phyloP scores from a whole-genome alignment of 2,113 vertebrate species.

The Erythrocebus patas region DNA sequence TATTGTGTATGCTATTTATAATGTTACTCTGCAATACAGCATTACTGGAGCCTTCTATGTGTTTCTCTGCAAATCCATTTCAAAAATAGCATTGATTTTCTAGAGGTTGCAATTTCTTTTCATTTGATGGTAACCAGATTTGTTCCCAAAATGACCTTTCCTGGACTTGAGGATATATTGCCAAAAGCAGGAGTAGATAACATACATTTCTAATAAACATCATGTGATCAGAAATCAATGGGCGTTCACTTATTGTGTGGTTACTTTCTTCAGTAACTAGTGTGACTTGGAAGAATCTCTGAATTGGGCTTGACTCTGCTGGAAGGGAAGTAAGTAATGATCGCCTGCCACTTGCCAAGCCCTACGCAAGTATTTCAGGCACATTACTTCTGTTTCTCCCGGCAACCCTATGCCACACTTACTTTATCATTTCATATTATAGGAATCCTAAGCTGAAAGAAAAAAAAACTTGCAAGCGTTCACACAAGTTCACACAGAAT shows the following conservation, averaged over 20 bases:
- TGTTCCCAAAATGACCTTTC: background rate
- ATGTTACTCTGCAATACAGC: background rate
- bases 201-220: background rate
- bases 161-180: background rate
- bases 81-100: background rate
- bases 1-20: background rate
- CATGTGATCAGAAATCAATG: background rate
- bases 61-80: background rate
- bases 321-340: background rate
- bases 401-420: fast-evolving
- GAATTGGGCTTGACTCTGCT: background rate
- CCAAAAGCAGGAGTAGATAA: background rate
- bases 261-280: background rate
- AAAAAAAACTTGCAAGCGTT: background rate
- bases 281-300: background rate
- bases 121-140: background rate
- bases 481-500: background rate
- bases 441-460: background rate
- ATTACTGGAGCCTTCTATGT: background rate
- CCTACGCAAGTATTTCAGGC: fast-evolving
- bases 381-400: background rate
- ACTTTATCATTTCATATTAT: background rate
- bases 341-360: background rate
- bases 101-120: background rate
- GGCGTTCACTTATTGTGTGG: background rate